Evolutionary conservation across 2,113 vertebrate genomes (phyloP).

Genomic region (Bufo bufo): DNA sequence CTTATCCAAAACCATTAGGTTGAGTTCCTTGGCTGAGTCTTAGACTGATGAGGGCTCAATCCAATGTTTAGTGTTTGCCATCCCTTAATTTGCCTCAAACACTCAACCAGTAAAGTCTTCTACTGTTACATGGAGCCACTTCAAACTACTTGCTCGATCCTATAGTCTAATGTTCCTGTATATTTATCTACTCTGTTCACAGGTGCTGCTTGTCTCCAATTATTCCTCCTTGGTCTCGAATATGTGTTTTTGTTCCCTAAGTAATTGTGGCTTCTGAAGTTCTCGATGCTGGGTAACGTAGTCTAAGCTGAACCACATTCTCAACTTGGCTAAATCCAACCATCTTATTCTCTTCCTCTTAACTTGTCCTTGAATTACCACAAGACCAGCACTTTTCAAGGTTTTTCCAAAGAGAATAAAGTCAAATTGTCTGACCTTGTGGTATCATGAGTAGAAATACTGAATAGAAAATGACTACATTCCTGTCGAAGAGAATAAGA

Average conservation of each 20-base stretch:
- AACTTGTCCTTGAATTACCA: conserved; percentile 59
- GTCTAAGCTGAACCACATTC: conserved; percentile 58
- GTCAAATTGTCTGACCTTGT: neutral
- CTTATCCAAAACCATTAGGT: conserved; percentile 43
- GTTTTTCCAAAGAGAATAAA: conserved; percentile 57
- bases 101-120: conserved; percentile 27
- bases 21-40: neutral
- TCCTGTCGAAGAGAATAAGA: conserved; percentile 11
- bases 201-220: conserved; percentile 39
- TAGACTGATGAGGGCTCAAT: neutral
- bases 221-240: conserved; percentile 18
- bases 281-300: conserved; percentile 58
- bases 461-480: neutral
- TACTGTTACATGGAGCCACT: conserved; percentile 11
- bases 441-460: conserved; percentile 55
- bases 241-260: conserved; percentile 43
- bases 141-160: neutral
- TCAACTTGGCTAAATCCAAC: conserved; percentile 56
- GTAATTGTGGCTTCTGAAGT: conserved; percentile 57
- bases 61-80: conserved; percentile 13
- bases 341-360: conserved; percentile 55
- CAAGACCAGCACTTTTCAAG: neutral
- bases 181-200: conserved; percentile 47
- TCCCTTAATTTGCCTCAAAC: conserved; percentile 3
- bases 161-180: conserved; percentile 41